Evolutionary conservation across 2,113 vertebrate genomes (phyloP).

Genomic region (Forbesichthys papilliferus): DNA sequence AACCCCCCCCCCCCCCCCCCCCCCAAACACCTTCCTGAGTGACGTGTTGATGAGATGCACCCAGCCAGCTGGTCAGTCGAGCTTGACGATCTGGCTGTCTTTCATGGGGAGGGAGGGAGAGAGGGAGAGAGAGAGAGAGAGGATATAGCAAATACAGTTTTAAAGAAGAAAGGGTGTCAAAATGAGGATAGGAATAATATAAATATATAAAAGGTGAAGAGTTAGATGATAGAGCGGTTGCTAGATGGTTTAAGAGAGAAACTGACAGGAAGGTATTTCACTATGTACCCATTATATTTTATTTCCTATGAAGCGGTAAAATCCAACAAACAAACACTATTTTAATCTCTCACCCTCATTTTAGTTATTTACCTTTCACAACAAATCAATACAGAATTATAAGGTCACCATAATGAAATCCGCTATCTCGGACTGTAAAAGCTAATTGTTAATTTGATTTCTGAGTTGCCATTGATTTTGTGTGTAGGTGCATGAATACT

Average conservation of each 20-base stretch:
- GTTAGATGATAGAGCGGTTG: background rate
- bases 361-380: conserved; percentile 11
- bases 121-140: background rate
- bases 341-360: background rate
- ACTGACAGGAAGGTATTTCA: background rate
- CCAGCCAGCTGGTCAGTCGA: conserved; percentile 15
- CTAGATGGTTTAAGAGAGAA: background rate
- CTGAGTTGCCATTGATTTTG: background rate
- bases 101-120: conserved; percentile 3
- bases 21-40: conserved; percentile 8
- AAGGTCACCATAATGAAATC: conserved; percentile 4
- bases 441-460: background rate
- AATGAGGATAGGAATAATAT: no score
- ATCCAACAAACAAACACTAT: conserved; percentile 5
- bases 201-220: no score
- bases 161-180: no score
- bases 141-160: no score
- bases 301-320: background rate
- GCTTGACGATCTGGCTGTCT: conserved; percentile 25
- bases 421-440: background rate
- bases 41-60: conserved; percentile 36
- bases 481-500: background rate
- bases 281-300: background rate
- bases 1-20: no score
- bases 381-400: conserved; percentile 2